Evolutionary conservation across 2,888 invertebrate species (phyloP).

Genomic region (Oscheius myriophilus): DNA sequence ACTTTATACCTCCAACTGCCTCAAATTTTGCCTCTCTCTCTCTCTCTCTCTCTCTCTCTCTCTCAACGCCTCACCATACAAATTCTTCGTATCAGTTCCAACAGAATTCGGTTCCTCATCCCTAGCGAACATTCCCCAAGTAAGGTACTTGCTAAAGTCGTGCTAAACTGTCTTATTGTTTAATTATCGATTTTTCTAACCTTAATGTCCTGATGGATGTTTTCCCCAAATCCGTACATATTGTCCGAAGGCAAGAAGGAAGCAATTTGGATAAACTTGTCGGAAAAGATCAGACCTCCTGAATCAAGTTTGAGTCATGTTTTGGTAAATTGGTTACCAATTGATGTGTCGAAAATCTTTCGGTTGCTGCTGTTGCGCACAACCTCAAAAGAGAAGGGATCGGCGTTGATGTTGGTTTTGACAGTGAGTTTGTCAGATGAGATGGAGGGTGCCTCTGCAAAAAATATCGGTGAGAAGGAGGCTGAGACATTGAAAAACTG

Average conservation of each 20-base stretch:
- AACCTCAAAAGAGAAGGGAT: conserved; percentile 58
- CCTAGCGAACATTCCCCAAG: conserved; percentile 66
- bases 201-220: conserved; percentile 63
- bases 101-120: conserved; percentile 62
- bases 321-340: conserved; percentile 45
- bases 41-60: too few species aligned
- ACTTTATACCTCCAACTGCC: too few species aligned
- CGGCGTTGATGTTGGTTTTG: conserved; percentile 23
- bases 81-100: conserved; percentile 54
- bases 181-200: conserved; percentile 33
- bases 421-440: conserved; percentile 45
- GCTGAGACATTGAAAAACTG: too few species aligned
- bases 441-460: too few species aligned
- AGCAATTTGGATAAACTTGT: conserved; percentile 67
- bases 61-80: conserved; percentile 45
- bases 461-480: too few species aligned
- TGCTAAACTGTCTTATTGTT: too few species aligned
- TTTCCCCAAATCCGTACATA: conserved; percentile 69
- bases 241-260: conserved; percentile 62
- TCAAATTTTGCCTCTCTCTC: too few species aligned
- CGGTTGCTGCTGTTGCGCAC: conserved; percentile 43
- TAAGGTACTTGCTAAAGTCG: conserved; percentile 60
- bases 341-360: conserved; percentile 63
- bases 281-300: conserved; percentile 65
- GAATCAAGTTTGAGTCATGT: background rate